phyloP scores from a whole-genome alignment of 2,797 vertebrate species.

The Xenops minutus region DNA sequence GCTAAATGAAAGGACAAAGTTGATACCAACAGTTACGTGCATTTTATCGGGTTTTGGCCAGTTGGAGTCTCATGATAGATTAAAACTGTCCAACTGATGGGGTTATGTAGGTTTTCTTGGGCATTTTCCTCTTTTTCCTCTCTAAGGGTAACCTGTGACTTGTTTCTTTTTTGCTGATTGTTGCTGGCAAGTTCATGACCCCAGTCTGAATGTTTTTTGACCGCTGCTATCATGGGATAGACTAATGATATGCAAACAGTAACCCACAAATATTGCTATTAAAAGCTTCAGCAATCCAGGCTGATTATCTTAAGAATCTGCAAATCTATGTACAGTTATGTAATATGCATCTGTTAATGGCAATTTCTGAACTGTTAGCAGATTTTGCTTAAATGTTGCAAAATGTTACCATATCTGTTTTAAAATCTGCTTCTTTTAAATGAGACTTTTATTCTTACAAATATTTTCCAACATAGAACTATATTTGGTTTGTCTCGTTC shows the following conservation, averaged over 20 bases:
- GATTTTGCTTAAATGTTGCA: constrained; percentile 33
- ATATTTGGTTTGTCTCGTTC: neutral
- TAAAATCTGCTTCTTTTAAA: neutral
- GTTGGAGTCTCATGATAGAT: neutral
- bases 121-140: neutral
- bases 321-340: neutral
- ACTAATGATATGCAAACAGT: neutral
- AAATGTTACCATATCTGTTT: neutral
- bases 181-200: neutral
- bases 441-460: neutral
- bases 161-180: neutral
- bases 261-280: constrained; percentile 37
- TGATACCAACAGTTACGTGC: neutral
- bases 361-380: neutral
- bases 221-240: neutral
- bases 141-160: neutral
- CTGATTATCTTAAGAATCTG: constrained; percentile 50
- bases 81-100: neutral
- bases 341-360: constrained; percentile 53
- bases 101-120: neutral
- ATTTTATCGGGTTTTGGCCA: neutral
- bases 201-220: neutral
- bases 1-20: neutral
- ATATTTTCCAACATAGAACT: neutral
- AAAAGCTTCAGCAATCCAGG: constrained; percentile 28